These are phyloP conservation scores for Tetragnatha versicolor DNA, from an alignment of 1,140 invertebrate species.

Conservation along the genomic window DNA sequence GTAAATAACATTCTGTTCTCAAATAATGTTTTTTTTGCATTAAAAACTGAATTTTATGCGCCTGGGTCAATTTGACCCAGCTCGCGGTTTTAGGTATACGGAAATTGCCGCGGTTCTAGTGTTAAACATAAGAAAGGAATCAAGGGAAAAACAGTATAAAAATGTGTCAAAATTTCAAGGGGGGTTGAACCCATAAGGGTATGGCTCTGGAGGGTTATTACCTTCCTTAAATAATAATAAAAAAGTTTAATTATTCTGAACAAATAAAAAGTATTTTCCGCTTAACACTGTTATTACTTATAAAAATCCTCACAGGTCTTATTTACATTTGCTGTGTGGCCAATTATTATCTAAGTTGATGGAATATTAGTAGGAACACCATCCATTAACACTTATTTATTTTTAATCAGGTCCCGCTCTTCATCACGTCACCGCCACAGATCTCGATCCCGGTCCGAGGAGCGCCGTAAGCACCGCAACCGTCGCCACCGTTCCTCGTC, in stretches of 20 bases:
- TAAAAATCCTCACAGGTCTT: not conserved
- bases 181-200: too few relatives aligned
- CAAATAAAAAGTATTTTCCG: not conserved
- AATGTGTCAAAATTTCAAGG: too few relatives aligned
- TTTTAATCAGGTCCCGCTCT: slow-evolving; percentile 5
- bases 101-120: too few relatives aligned
- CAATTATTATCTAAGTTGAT: not conserved
- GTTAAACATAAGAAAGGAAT: too few relatives aligned
- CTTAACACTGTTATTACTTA: not conserved
- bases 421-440: slow-evolving; percentile 2
- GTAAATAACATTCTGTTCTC: too few relatives aligned
- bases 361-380: not conserved
- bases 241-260: not conserved
- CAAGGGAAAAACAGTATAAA: too few relatives aligned
- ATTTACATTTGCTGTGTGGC: too few relatives aligned
- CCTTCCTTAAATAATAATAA: not conserved
- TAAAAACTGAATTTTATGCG: too few relatives aligned
- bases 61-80: too few relatives aligned
- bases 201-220: too few relatives aligned
- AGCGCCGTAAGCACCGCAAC: slow-evolving; percentile 5
- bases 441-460: slow-evolving; percentile 39
- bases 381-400: not conserved
- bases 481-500: slow-evolving; percentile 57
- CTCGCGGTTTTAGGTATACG: too few relatives aligned
- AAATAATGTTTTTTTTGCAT: too few relatives aligned